Evolutionary conservation across 2,888 invertebrate species (phyloP).

Genomic region (Coelinius sp.): DNA sequence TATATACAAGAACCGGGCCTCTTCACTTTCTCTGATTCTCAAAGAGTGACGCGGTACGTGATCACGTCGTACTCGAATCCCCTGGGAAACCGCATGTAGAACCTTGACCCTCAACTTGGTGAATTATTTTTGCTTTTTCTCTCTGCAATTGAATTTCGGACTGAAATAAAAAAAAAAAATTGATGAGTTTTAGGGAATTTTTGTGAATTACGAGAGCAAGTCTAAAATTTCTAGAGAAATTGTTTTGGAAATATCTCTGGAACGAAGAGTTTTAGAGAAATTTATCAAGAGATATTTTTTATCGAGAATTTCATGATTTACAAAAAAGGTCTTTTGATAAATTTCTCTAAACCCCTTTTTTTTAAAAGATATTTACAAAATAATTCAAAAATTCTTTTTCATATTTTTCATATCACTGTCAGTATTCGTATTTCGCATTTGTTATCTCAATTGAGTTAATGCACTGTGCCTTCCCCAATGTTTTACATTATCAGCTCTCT

Average conservation of each 20-base stretch:
- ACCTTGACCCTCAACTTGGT: slow-evolving; percentile 16
- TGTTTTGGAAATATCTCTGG: too few relatives aligned
- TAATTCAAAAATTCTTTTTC: too few relatives aligned
- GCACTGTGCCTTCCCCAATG: not conserved
- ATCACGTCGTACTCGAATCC: not conserved
- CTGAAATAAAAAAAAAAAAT: not conserved
- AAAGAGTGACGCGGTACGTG: slow-evolving; percentile 20
- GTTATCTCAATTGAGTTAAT: not conserved
- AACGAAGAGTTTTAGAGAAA: too few relatives aligned
- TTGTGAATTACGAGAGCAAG: too few relatives aligned
- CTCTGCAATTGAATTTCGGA: not conserved
- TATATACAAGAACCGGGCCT: slow-evolving; percentile 16
- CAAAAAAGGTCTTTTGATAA: too few relatives aligned
- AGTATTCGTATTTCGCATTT: not conserved
- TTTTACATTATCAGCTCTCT: not conserved
- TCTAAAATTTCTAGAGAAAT: too few relatives aligned
- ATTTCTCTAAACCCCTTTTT: too few relatives aligned
- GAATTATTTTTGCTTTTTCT: not conserved
- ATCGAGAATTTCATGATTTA: too few relatives aligned
- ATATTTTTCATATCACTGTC: not conserved
- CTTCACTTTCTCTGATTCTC: slow-evolving; percentile 26
- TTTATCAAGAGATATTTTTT: too few relatives aligned
- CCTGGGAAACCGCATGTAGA: slow-evolving; percentile 1
- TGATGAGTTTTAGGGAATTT: not conserved
- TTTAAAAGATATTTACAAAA: too few relatives aligned